Base-by-base conservation (phyloP, 1,140 invertebrate genomes). In the Panagrolaimus sp. region DNA sequence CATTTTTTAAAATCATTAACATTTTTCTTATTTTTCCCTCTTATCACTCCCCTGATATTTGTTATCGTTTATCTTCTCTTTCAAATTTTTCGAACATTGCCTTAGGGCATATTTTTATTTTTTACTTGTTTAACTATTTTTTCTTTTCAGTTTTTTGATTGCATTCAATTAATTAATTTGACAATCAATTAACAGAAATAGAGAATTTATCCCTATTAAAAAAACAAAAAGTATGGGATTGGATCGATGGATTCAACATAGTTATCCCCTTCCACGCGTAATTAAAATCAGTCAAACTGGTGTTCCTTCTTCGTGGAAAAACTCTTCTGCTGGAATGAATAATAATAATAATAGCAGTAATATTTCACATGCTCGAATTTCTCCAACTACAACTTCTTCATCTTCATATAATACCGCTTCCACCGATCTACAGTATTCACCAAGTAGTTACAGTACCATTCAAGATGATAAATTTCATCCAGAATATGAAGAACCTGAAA, bases 391-490 rank as follows among this genome's bases (percentile, higher is more conserved):
- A 8, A 28, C 28, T 24, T 58, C 52, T 5, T 21, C 21, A 26
- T 21, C 21, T 21, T 58, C 52, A n/a, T 58, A 58, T n/a, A 58
- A 58, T 58, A 58, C 52, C 10, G 52, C 52, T 26, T 58, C 52
- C 1, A 58, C 52, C 3, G 52, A 58, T 8, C 17, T 58, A 58
- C 52, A 58, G 17, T 58, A 58, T 28, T 58, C 52, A 4, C 52
- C 52, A 12, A 28, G 52, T 21, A 58, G 52, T 21, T 58, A 58
- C 14, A 58, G 52, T 28, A 58, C 52, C 0, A 28, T 58, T 12
- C 52, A 58, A 28, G 52, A 58, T 58, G 52, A 58, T 58, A 21
- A 28, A 21, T 58, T 58, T 14, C 52, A 58, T 58, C 52, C 52
- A 28, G 52, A 58, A 28, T 58, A 58, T 58, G 52, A 58, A 17